A percentile compares a stretch with the other conserved stretches of the same genome.
Evolutionary conservation across 2,797 vertebrate genomes (phyloP).

Genomic region (Catostomus latipinnis): DNA sequence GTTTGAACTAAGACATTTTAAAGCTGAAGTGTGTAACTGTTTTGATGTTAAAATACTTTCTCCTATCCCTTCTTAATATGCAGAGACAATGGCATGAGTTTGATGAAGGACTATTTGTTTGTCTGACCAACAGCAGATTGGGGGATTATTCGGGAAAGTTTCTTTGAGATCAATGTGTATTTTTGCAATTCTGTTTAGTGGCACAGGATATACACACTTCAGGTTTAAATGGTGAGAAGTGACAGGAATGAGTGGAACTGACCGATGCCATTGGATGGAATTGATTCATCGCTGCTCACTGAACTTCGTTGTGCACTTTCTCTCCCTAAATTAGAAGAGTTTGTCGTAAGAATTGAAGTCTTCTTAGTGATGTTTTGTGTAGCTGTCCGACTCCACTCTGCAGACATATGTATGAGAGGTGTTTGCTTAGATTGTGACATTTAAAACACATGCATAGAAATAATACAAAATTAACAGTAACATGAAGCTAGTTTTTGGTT

Average conservation of each 20-base stretch:
- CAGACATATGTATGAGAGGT: not conserved
- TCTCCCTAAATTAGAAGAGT: slow-evolving; percentile 75
- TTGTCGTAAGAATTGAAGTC: slow-evolving; percentile 73
- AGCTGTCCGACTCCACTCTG: slow-evolving; percentile 93
- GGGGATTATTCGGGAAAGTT: too few relatives aligned
- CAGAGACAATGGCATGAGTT: too few relatives aligned
- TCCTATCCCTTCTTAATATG: too few relatives aligned
- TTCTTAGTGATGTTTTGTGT: slow-evolving; percentile 84
- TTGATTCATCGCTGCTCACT: slow-evolving; percentile 78
- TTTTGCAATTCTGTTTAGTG: too few relatives aligned
- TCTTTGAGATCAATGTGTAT: too few relatives aligned
- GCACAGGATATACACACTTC: too few relatives aligned
- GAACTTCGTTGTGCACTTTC: slow-evolving; percentile 81
- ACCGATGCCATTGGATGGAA: slow-evolving; percentile 77
- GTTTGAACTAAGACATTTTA: too few relatives aligned
- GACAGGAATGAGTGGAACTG: slow-evolving; percentile 13
- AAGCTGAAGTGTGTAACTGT: too few relatives aligned
- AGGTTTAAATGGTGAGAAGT: not conserved
- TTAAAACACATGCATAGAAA: not conserved
- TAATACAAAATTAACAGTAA: not conserved
- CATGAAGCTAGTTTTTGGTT: not conserved
- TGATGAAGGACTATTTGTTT: too few relatives aligned
- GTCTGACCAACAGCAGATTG: too few relatives aligned
- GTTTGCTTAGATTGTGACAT: not conserved
- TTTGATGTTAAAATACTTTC: too few relatives aligned